Percentiles rank a stretch among this genome's conserved stretches.
Evolutionary conservation across 1,140 invertebrate species (phyloP).

Genomic region (Antheraea mylitta): DNA sequence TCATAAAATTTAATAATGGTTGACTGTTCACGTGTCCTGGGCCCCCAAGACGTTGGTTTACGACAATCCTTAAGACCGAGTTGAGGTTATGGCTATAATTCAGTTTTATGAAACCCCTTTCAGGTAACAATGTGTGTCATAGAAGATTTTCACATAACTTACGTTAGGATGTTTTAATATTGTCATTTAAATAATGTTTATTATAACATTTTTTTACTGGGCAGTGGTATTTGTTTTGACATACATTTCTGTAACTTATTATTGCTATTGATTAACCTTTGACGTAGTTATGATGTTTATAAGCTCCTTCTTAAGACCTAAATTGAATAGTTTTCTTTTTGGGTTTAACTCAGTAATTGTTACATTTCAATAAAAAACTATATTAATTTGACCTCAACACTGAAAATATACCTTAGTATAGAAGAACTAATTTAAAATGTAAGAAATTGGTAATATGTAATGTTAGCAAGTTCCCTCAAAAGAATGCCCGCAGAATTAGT

Average conservation of each 20-base stretch:
- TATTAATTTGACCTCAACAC: too few species aligned
- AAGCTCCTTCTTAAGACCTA: too few species aligned
- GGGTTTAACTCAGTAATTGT: too few species aligned
- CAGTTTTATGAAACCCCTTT: conserved; percentile 73
- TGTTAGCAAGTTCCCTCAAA: too few species aligned
- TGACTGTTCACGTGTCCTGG: conserved; percentile 55
- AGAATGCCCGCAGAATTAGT: background rate
- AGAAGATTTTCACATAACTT: conserved; percentile 60
- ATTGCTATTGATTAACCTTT: too few species aligned
- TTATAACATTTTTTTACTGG: background rate
- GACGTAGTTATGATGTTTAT: too few species aligned
- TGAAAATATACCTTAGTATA: too few species aligned
- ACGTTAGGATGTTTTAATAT: conserved; percentile 28
- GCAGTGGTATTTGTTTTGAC: background rate
- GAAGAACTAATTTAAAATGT: too few species aligned
- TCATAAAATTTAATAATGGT: conserved; percentile 70
- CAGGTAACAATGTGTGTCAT: conserved; percentile 68
- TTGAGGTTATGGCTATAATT: conserved; percentile 73
- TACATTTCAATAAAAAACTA: too few species aligned
- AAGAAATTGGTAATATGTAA: too few species aligned
- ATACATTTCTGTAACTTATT: too few species aligned
- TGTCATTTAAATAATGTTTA: conserved; percentile 14
- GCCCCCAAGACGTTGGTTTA: conserved; percentile 67
- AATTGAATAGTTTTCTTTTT: too few species aligned
- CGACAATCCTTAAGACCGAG: conserved; percentile 62